phyloP scores from a whole-genome alignment of 2,888 invertebrate genomes.

The Phorcus lineatus region DNA sequence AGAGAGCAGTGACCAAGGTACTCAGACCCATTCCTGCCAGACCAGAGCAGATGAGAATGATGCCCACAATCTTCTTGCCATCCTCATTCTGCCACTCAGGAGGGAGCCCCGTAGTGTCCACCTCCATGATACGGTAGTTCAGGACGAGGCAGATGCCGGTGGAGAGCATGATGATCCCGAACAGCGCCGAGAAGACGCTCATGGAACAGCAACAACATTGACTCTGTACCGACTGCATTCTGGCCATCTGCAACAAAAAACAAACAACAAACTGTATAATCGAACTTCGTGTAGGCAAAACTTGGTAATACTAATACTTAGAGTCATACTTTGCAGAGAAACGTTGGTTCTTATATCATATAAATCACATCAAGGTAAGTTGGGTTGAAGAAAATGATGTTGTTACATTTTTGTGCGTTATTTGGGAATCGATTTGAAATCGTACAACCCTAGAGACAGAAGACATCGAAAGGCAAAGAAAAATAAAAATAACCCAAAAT shows the following conservation, averaged over 20 bases:
- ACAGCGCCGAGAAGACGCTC: constrained; percentile 64
- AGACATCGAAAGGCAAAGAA: no score
- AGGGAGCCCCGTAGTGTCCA: constrained; percentile 61
- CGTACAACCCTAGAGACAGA: no score
- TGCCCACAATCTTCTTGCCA: constrained; percentile 65
- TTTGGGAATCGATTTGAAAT: no score
- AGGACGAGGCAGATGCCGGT: constrained; percentile 66
- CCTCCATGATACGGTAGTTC: constrained; percentile 58
- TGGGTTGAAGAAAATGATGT: no score
- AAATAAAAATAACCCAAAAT: no score
- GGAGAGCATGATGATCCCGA: constrained; percentile 64
- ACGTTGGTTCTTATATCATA: no score
- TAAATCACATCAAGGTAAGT: no score
- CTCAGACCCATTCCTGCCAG: constrained; percentile 54
- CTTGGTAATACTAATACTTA: no score
- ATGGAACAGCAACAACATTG: constrained; percentile 66
- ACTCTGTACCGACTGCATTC: constrained; percentile 58
- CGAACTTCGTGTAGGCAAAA: not conserved
- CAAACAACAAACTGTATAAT: not conserved
- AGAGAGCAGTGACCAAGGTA: constrained; percentile 58
- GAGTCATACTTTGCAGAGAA: no score
- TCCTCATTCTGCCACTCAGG: constrained; percentile 62
- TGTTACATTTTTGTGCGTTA: no score
- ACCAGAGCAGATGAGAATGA: constrained; percentile 63
- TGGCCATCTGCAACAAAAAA: constrained; percentile 62